A percentile compares a stretch with the other conserved stretches of the same genome.
Conservation (phyloP, 2,113 vertebrate genomes). For the Zosterops japonicus region DNA sequence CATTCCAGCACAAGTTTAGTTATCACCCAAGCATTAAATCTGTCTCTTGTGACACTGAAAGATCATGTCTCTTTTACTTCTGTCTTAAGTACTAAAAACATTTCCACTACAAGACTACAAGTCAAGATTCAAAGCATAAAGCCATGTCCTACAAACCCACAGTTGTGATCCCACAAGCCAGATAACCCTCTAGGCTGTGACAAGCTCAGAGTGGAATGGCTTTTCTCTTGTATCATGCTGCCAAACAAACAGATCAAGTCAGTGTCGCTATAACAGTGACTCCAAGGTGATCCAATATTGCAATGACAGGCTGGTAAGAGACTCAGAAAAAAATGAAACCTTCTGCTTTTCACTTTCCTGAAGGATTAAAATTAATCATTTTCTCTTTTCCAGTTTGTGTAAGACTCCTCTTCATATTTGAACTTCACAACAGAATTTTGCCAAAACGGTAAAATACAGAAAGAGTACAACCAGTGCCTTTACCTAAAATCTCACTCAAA, state of each 20-base stretch:
- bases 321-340: not conserved
- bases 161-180: not conserved
- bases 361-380: not conserved
- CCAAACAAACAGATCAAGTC: not conserved
- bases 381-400: not conserved
- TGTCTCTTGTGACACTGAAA: not conserved
- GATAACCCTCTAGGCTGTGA: not conserved
- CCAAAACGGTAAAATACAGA: not conserved
- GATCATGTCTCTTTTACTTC: not conserved
- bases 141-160: fast-evolving
- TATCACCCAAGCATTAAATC: not conserved
- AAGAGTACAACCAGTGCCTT: not conserved
- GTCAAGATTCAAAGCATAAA: not conserved
- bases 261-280: not conserved
- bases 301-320: not conserved
- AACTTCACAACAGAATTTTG: not conserved
- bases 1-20: not conserved
- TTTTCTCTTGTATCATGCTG: not conserved
- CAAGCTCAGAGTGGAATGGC: not conserved
- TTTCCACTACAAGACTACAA: not conserved
- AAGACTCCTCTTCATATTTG: not conserved
- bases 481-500: not conserved
- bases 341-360: not conserved
- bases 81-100: not conserved
- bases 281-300: not conserved